Conservation (phyloP, 2,113 vertebrate genomes). For the Ornithorhynchus anatinus region DNA sequence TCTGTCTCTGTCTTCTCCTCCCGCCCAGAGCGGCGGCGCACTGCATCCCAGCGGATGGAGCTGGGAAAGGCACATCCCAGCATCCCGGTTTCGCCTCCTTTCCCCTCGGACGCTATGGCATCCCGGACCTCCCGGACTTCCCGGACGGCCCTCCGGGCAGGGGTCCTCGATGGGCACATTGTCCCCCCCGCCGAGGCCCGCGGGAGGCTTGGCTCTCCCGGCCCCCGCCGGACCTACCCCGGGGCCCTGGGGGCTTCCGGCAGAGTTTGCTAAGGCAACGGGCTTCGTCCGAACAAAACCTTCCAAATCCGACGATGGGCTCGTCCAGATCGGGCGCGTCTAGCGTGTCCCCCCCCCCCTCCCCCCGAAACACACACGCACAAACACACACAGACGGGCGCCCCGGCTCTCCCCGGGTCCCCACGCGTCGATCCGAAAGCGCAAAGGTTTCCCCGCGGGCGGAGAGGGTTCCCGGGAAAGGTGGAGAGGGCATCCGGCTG, state of each 20-base stretch:
- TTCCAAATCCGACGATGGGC: no score
- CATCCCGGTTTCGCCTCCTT: not conserved
- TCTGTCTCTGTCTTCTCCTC: not conserved
- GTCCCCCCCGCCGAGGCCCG: not conserved
- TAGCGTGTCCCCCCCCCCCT: not conserved
- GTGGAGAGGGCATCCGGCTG: no score
- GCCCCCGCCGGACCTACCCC: not conserved
- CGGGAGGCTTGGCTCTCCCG: not conserved
- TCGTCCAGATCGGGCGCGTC: no score
- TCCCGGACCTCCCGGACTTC: not conserved
- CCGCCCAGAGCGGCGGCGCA: slow-evolving; percentile 35
- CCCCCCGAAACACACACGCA: no score
- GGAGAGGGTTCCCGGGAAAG: no score
- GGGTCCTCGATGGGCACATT: not conserved
- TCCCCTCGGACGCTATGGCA: not conserved
- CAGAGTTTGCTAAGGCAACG: slow-evolving; percentile 31
- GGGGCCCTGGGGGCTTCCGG: not conserved
- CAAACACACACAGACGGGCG: not conserved
- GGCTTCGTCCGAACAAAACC: no score
- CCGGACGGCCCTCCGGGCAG: not conserved
- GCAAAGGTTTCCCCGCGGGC: no score
- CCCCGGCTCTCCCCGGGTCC: not conserved
- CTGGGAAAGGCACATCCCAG: slow-evolving; percentile 25
- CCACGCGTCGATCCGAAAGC: no score
- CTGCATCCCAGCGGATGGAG: slow-evolving; percentile 63